A percentile compares a stretch with the other conserved stretches of the same genome.
Conservation (phyloP, 2,797 vertebrate species). For the Danio tinwini region DNA sequence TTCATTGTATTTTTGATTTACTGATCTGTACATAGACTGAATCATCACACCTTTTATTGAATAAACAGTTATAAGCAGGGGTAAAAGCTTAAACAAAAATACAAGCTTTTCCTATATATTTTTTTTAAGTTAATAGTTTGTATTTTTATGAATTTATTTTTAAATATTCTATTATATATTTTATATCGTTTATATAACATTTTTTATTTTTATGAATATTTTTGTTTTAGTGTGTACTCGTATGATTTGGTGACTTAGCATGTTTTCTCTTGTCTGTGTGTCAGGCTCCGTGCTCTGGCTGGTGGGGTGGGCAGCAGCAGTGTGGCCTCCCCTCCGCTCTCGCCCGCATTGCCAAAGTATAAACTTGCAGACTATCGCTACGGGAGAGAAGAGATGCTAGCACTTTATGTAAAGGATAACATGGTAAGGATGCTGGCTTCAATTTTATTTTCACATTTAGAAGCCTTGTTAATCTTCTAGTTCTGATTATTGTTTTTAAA, state of each 20-base stretch:
- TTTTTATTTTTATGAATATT: no score
- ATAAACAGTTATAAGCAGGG: background rate
- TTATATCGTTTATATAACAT: no score
- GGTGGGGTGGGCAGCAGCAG: conserved; percentile 74
- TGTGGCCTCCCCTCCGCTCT: conserved; percentile 94
- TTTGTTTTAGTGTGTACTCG: background rate
- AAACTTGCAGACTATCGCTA: conserved; percentile 99
- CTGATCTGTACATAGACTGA: background rate
- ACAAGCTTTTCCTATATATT: background rate
- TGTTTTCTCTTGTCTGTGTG: conserved; percentile 35
- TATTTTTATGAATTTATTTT: background rate
- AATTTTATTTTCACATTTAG: background rate
- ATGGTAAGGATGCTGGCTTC: conserved; percentile 79
- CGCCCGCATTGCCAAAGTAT: conserved; percentile 98
- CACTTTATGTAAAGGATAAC: conserved; percentile 99
- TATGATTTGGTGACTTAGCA: background rate
- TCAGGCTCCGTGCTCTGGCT: conserved; percentile 96
- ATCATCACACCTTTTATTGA: background rate
- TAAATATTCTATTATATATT: no score
- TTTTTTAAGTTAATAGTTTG: no score
- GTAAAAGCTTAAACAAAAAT: background rate
- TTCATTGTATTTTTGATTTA: background rate
- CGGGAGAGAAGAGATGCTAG: conserved; percentile 99
- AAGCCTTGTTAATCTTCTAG: background rate
- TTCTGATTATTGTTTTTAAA: background rate